Evolutionary conservation across 2,113 vertebrate species (phyloP).

Genomic region (Choloepus hoffmanni): DNA sequence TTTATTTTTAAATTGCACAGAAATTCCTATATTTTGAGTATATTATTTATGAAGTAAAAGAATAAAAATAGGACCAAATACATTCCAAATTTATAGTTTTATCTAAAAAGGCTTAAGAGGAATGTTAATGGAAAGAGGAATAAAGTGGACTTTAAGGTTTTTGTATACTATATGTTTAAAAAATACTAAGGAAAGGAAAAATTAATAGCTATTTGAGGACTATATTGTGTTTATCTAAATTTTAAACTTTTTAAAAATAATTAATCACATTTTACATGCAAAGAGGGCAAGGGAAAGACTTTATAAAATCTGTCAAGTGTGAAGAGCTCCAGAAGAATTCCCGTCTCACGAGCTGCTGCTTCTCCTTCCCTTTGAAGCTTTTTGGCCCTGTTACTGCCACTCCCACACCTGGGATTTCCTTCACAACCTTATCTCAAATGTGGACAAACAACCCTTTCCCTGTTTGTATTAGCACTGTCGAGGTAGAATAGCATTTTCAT

Average conservation of each 20-base stretch:
- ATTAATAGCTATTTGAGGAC: not conserved
- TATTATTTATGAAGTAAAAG: not conserved
- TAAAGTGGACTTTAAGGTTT: not conserved
- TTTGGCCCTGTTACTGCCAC: not conserved
- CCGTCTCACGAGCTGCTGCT: not conserved
- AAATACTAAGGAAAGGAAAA: not conserved
- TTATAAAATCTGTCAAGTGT: not conserved
- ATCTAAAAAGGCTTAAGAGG: not conserved
- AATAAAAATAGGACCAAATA: not conserved
- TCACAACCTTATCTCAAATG: not conserved
- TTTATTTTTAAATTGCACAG: not conserved
- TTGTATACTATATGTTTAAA: not conserved
- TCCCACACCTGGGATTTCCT: not conserved
- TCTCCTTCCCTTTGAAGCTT: not conserved
- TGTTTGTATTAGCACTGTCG: not conserved
- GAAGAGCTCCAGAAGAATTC: not conserved
- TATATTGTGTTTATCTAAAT: not conserved
- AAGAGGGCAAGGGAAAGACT: not conserved
- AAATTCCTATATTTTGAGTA: not conserved
- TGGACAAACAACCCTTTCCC: not conserved
- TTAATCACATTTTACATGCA: not conserved
- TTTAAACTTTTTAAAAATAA: not conserved
- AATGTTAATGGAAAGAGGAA: not conserved
- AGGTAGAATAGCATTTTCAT: not conserved
- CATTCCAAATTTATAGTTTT: not conserved